Evolutionary conservation across 35 echinoderm and acorn worm species (phyloP).

Genomic region (Chiridota heheva): DNA sequence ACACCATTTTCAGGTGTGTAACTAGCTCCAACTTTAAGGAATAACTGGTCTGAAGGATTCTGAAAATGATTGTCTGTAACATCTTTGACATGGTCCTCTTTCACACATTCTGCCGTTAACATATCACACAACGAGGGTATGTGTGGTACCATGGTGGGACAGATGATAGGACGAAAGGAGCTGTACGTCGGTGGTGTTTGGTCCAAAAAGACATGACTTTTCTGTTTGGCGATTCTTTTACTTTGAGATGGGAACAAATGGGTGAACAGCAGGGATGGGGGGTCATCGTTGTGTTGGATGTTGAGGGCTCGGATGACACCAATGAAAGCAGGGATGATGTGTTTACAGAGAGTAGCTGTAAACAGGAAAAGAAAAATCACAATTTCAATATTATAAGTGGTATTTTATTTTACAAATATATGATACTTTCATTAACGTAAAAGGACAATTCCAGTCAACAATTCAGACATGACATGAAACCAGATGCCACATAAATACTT

Average conservation of each 20-base stretch:
- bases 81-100: not conserved
- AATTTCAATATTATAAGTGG: not conserved
- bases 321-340: constrained; percentile 74
- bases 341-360: constrained; percentile 51
- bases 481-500: too few relatives aligned
- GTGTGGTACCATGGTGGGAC: constrained; percentile 65
- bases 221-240: not conserved
- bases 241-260: constrained; percentile 24
- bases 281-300: constrained; percentile 27
- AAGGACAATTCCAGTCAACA: not conserved
- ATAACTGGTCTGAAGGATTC: constrained; percentile 27
- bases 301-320: constrained; percentile 76
- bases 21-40: constrained; percentile 63
- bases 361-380: not conserved
- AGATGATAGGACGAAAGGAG: constrained; percentile 94
- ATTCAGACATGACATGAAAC: too few relatives aligned
- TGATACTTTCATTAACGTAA: not conserved
- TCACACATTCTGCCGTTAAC: not conserved
- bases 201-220: not conserved
- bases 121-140: not conserved
- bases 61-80: not conserved
- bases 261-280: constrained; percentile 63
- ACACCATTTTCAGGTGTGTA: not conserved
- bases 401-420: not conserved
- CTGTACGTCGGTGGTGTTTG: constrained; percentile 52